A percentile compares a stretch with the other conserved stretches of the same genome.
Evolutionary conservation across 2,797 vertebrate species (phyloP).

Genomic region (Poliocrania exsul): DNA sequence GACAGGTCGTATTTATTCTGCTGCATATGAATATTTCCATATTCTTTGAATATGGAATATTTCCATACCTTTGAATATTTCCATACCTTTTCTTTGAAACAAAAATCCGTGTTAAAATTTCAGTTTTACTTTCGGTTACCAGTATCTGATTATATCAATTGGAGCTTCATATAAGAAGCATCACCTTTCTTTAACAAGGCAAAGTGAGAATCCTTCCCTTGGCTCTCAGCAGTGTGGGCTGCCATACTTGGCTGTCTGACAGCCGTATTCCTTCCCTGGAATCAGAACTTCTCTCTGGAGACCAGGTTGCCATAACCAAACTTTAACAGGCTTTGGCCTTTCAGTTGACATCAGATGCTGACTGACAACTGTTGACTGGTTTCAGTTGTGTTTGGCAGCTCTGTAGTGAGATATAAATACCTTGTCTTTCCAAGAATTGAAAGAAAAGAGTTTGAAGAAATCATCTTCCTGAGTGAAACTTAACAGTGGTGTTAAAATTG

Average conservation of each 20-base stretch:
- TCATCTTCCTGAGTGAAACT: not conserved
- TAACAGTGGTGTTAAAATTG: not conserved
- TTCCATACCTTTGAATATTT: no score
- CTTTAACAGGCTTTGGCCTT: slow-evolving; percentile 50
- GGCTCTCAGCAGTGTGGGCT: not conserved
- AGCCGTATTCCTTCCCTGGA: slow-evolving; percentile 38
- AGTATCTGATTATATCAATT: not conserved
- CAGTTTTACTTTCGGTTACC: not conserved
- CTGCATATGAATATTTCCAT: not conserved
- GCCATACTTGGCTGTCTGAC: slow-evolving; percentile 35
- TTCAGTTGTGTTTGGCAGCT: slow-evolving; percentile 29
- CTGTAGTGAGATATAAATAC: not conserved
- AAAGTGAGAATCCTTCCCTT: not conserved
- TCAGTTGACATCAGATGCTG: slow-evolving; percentile 26
- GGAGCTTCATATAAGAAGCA: not conserved
- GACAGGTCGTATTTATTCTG: not conserved
- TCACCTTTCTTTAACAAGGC: not conserved
- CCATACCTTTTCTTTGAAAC: not conserved
- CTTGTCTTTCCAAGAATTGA: not conserved
- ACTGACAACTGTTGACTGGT: slow-evolving; percentile 46
- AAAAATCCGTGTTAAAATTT: not conserved
- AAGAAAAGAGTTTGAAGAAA: not conserved
- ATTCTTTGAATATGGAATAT: no score
- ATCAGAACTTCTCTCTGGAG: slow-evolving; percentile 12
- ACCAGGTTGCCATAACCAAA: slow-evolving; percentile 45